Evolutionary conservation across 2,113 vertebrate genomes (phyloP), one percentile per base, ranked within the genome.

Genomic region (Indri indri): DNA sequence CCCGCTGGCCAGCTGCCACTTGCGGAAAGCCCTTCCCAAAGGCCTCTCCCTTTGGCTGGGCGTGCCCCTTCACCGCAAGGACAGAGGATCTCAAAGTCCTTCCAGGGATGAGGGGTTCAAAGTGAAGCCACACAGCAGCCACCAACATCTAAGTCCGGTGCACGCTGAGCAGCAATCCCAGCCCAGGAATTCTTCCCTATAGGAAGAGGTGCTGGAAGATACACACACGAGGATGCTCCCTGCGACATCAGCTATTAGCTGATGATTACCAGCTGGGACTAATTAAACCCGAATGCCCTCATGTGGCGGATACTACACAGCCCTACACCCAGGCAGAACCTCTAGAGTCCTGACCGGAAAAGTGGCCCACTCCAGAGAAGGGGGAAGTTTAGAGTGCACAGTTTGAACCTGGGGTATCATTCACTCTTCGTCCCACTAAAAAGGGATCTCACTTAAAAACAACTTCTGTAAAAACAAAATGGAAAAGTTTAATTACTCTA

Each of bases 181-280:
- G 20, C 74, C 32, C 45, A 3, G 85, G 52, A 52, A 37, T 10
- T 45, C 81, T 47, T 70, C 74, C 68, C 47, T n/a, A 20, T 0
- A 6, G 88, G 93, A 54, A 76, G 42, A 59, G 0, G 6, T 3
- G 30, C 45, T 63, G 27, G 61, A 30, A 63, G 11, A 63, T 11
- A 63, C 59, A 17, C 30, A n/a, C 2, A 6, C 2, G 0, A 11
- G 37, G 30, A 18, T 2, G 27, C 47, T 34, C 50, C 4, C 68
- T 5, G 47, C 0, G 1, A 42, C 34, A 14, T 30, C 63, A 6
- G 40, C 70, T 25, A 13, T 12, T 5, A 45, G 84, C 57, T 11
- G 0, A 0, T 2, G 4, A 6, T 20, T 27, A 12, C 17, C 37
- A 16, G 16, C 4, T 0, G 27, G 59, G 30, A 37, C 45, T n/a